Conservation (phyloP, 2,888 invertebrate species). For the Oligia latruncula region DNA sequence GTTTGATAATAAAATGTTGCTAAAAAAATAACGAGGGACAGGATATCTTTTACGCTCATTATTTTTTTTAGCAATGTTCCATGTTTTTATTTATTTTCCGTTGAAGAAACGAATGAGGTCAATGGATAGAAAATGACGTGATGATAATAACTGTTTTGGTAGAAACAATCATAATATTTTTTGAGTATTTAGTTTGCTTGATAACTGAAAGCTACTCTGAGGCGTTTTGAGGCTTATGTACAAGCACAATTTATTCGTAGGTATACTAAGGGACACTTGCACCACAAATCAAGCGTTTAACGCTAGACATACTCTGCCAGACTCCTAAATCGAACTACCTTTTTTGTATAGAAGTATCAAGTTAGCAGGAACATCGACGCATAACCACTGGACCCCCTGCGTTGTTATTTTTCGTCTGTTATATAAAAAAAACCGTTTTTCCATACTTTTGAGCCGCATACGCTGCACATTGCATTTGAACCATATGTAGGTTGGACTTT, state of each 20-base stretch:
- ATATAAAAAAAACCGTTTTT: too few species aligned
- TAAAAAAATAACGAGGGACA: neutral
- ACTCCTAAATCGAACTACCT: neutral
- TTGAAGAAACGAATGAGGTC: neutral
- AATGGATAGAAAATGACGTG: neutral
- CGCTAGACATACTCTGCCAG: neutral
- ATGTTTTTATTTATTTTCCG: neutral
- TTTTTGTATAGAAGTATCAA: neutral
- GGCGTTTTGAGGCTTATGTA: neutral
- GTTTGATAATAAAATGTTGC: neutral
- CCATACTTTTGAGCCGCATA: too few species aligned
- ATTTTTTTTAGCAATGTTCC: neutral
- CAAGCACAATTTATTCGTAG: neutral
- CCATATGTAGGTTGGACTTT: too few species aligned
- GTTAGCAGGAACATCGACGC: too few species aligned
- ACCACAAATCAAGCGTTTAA: neutral
- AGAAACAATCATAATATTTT: conserved; percentile 1
- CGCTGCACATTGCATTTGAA: too few species aligned
- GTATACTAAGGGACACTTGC: neutral
- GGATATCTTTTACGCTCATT: neutral
- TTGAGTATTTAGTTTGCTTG: neutral
- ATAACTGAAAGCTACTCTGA: neutral
- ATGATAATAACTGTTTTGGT: neutral
- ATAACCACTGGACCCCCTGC: too few species aligned
- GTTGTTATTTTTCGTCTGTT: too few species aligned